Base-by-base conservation (phyloP, 1,140 invertebrate species). In the Orussus abietinus region DNA sequence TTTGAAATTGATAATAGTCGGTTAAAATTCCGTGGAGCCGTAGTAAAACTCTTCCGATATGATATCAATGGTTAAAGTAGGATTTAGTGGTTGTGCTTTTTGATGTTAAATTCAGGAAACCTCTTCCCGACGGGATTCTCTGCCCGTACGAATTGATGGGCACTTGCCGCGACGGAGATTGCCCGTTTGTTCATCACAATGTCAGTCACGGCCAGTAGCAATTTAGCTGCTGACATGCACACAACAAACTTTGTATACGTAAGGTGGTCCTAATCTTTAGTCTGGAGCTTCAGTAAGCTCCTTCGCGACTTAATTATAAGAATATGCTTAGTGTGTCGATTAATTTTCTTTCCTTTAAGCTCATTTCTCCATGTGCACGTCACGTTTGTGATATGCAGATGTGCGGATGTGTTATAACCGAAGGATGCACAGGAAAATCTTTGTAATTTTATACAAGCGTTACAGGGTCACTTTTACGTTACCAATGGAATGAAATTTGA, bases 141-240 rank as follows among this genome's bases (percentile, higher is more conserved):
- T 74, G 72, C 44, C 72, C 72, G 1, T 74, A 54, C 41, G 68
- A 72, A 40, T 50, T 74, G 12, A 68, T 62, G 62, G 70, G 72
- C 31, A 70, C 62, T 33, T 74, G 72, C 55, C 66, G 53, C 34
- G 72, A 74, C 36, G 63, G 51, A 37, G 64, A 66, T 38, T 74
- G 72, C 54, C 57, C 55, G 47, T 73, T 51, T 48, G 39, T 66
- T 47, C 69, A 72, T 55, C 62, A 60, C 44, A 42, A 55, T 39
- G 30, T 49, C 33, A 59, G 42, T 47, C 54, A 55, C 45, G 48
- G 42, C 47, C 47, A 49, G 55, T 59, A 62, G 51, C 38, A 47
- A 3, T 47, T 38, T 47, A 48, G 43, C 41, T 46, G 47, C 51
- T 51, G 50, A 51, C 26, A 28, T 32, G 19, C 30, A 29, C 38